Base-by-base conservation (phyloP, 2,888 invertebrate species). In the Lacanobia wlatinum region DNA sequence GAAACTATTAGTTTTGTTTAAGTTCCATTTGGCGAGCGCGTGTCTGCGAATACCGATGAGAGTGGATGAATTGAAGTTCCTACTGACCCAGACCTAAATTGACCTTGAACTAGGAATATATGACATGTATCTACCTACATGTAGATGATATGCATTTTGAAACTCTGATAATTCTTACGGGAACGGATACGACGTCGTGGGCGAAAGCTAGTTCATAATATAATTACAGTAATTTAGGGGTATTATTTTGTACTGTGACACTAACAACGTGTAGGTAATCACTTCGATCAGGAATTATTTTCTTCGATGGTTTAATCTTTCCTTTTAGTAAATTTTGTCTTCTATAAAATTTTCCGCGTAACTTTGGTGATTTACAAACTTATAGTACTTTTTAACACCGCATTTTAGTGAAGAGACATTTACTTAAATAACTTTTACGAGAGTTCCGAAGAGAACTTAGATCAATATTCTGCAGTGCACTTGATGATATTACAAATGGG, bases 21-120 rank as follows among this genome's bases (percentile, higher is more conserved):
- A 62, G 55, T 75, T 71, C 10, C 46, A 62, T 68, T 34, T 43
- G 43, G 48, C 21, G 34, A 59, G 60, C 50, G 68, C 77, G 70
- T 78, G 78, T 59, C 50, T 8, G 28, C 48, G 81, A 81, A 75
- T 81, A 81, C 73, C 16, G 62, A 73, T 70, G 70, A 72, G 70
- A 59, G n/a, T 52, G 58, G 28, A 64, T 70, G 48, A 59, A 60
- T 50, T 38, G 12, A n/a, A 55, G 40, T 53, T 21, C 5, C 7
- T 14, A 23, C 5, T 34, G 5, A n/a, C 2, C 43, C 12, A 34
- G 34, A 53, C 48, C 4, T 23, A 18, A 48, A 40, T 43, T 60
- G 52, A 4, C 64, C 73, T 73, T 40, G 21, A 64, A 64, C 38
- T 34, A 60, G 2, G 0, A 14, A 16, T 21, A 34, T 16, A 12